These are phyloP conservation scores for Fukomys damarensis DNA, from an alignment of 2,113 vertebrate genomes.

Conservation along the genomic window DNA sequence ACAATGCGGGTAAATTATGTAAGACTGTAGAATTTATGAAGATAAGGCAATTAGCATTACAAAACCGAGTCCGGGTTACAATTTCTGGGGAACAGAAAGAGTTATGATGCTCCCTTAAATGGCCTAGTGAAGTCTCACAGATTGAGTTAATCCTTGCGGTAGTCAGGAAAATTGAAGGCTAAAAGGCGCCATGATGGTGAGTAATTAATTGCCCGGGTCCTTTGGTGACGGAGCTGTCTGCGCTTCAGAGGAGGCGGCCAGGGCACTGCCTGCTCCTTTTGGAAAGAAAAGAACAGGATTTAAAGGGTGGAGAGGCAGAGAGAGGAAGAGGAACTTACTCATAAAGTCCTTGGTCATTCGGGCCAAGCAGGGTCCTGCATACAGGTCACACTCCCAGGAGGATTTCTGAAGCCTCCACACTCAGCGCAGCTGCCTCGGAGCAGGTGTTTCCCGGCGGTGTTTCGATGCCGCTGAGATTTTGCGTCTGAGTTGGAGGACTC, in stretches of 20 bases:
- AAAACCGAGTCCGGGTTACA: slow-evolving; percentile 86
- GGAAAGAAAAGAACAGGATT: not conserved
- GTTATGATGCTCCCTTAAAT: slow-evolving; percentile 85
- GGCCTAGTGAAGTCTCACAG: slow-evolving; percentile 80
- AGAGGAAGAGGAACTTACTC: not conserved
- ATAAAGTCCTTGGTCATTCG: not conserved
- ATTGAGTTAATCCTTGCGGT: slow-evolving; percentile 82
- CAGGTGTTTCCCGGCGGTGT: slow-evolving; percentile 54
- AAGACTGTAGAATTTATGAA: slow-evolving; percentile 87
- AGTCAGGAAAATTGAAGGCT: slow-evolving; percentile 82
- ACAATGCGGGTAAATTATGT: slow-evolving; percentile 87
- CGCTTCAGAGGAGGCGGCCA: not conserved
- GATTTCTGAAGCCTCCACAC: not conserved
- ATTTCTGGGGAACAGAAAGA: slow-evolving; percentile 85
- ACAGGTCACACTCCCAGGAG: not conserved
- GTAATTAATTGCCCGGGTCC: slow-evolving; percentile 82
- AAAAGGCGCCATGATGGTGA: slow-evolving; percentile 72
- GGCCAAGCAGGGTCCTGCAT: not conserved
- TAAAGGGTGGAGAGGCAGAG: not conserved
- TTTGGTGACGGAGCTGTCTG: slow-evolving; percentile 74
- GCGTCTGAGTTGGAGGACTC: slow-evolving; percentile 40
- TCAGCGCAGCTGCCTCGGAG: slow-evolving; percentile 14
- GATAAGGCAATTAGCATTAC: slow-evolving; percentile 88
- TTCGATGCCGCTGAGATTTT: not conserved
- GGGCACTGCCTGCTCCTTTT: not conserved